These are phyloP conservation scores for Villa cingulata DNA, from an alignment of 2,888 invertebrate genomes.

Conservation along the genomic window DNA sequence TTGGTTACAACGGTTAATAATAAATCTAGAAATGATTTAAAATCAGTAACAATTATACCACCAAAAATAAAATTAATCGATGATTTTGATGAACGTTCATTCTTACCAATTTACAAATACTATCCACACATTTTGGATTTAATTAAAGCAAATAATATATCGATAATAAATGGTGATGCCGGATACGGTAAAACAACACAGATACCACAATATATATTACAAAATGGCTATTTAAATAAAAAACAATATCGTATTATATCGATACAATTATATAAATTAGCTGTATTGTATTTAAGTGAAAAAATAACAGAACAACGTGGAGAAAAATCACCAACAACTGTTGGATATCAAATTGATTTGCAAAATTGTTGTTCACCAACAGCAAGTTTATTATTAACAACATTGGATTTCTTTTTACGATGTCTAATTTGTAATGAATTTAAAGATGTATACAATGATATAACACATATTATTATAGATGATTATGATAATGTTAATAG, in stretches of 20 bases:
- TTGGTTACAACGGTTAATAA: background rate
- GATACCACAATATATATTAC: conserved; percentile 80
- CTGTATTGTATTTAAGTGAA: conserved; percentile 79
- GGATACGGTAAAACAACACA: conserved; percentile 88
- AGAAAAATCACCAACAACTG: conserved; percentile 50
- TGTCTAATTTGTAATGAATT: conserved; percentile 70
- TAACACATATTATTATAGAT: conserved; percentile 74
- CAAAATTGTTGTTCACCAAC: conserved; percentile 40
- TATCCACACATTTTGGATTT: conserved; percentile 59
- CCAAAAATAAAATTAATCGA: background rate
- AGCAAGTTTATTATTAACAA: conserved; percentile 17
- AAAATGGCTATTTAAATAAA: conserved; percentile 49
- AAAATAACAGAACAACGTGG: conserved; percentile 56
- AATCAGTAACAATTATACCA: background rate
- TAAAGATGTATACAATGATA: conserved; percentile 20
- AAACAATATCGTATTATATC: conserved; percentile 72
- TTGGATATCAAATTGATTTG: conserved; percentile 78
- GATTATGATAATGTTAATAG: conserved; percentile 89
- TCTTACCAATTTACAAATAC: conserved; percentile 59
- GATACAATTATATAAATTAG: conserved; percentile 78
- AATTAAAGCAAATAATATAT: conserved; percentile 57
- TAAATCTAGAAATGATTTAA: no score
- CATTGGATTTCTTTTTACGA: conserved; percentile 40
- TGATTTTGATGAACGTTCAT: background rate
- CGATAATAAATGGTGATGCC: conserved; percentile 78